Conservation (phyloP, 2,888 invertebrate genomes). For the Melitaea athalia region DNA sequence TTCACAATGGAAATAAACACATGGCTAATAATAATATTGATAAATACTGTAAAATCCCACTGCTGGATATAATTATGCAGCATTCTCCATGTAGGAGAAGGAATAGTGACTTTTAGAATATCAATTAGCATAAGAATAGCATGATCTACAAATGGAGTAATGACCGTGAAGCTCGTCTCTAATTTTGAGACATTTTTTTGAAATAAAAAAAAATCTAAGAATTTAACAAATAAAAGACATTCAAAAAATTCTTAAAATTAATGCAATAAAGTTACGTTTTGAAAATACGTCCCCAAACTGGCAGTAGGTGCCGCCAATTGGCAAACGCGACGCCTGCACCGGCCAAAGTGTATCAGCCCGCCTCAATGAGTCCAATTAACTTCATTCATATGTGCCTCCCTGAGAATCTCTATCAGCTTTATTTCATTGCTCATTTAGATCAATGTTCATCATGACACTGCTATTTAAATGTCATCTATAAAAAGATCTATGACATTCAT, state of each 20-base stretch:
- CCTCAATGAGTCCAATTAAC: slow-evolving; percentile 77
- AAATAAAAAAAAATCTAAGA: too few species aligned
- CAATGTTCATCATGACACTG: not conserved
- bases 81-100: too few species aligned
- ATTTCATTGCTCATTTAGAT: not conserved
- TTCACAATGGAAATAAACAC: not conserved
- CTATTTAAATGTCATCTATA: not conserved
- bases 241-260: not conserved
- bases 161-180: too few species aligned
- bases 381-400: slow-evolving; percentile 61
- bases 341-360: slow-evolving; percentile 70
- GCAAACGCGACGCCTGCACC: slow-evolving; percentile 58
- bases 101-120: too few species aligned
- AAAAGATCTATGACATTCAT: not conserved
- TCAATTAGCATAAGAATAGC: too few species aligned
- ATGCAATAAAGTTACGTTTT: slow-evolving; percentile 39
- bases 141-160: too few species aligned
- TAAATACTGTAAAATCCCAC: too few species aligned
- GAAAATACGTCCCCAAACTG: slow-evolving; percentile 57
- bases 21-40: too few species aligned
- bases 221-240: not conserved
- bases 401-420: not conserved
- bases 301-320: slow-evolving; percentile 73
- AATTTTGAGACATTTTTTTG: not conserved
- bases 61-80: too few species aligned